phyloP scores from a whole-genome alignment of 1,140 invertebrate species.

The Charaxes varanes region DNA sequence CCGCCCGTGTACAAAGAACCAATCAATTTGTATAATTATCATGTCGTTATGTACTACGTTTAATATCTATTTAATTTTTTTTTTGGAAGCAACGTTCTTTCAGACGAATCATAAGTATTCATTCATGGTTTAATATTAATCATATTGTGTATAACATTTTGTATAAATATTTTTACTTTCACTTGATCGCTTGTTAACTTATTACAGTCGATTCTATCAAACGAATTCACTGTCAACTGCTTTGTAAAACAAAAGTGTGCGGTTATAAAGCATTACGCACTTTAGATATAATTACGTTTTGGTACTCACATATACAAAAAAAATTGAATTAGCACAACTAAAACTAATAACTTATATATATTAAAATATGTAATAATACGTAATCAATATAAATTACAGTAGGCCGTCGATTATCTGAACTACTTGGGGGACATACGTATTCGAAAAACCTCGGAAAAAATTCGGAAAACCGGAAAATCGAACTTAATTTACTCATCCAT shows the following conservation, averaged over 20 bases:
- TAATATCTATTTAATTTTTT: constrained; percentile 31
- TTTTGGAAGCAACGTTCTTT: constrained; percentile 65
- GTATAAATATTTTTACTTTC: constrained; percentile 56
- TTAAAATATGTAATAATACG: too few species aligned
- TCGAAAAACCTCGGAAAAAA: too few species aligned
- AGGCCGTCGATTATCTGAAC: too few species aligned
- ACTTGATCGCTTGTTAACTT: constrained; percentile 58
- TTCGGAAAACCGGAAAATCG: too few species aligned
- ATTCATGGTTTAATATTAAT: constrained; percentile 46
- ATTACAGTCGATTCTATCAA: constrained; percentile 32
- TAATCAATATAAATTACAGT: too few species aligned
- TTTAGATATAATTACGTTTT: too few species aligned
- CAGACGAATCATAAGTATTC: constrained; percentile 62
- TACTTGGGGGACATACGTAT: too few species aligned
- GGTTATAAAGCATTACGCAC: too few species aligned
- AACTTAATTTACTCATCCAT: too few species aligned
- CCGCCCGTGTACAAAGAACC: constrained; percentile 36
- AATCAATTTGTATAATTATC: constrained; percentile 30
- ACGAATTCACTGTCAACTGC: not conserved
- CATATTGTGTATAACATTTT: constrained; percentile 64
- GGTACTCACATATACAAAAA: too few species aligned
- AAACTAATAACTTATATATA: too few species aligned
- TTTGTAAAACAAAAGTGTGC: not conserved
- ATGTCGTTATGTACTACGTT: constrained; percentile 31
- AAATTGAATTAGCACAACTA: too few species aligned